Conservation (phyloP, 2,888 invertebrate genomes). For the Erebia ligea region DNA sequence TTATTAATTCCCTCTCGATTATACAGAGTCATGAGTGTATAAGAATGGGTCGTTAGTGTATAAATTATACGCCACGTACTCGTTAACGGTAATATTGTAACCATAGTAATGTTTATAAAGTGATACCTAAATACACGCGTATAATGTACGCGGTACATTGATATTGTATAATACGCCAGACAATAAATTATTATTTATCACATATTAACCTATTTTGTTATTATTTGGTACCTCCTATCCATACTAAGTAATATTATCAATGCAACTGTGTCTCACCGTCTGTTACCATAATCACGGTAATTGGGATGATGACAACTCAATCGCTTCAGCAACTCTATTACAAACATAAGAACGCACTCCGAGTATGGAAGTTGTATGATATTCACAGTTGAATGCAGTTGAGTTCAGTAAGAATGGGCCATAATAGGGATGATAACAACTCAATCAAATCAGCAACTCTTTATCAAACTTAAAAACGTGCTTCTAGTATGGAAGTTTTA, state of each 20-base stretch:
- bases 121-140: conserved; percentile 51
- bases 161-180: conserved; percentile 83
- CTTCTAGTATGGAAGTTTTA: too few species aligned
- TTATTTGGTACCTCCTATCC: conserved; percentile 39
- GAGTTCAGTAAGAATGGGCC: too few species aligned
- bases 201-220: conserved; percentile 59
- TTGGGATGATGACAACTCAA: too few species aligned
- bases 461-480: too few species aligned
- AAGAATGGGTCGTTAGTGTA: conserved; percentile 14
- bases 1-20: background rate
- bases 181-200: conserved; percentile 85
- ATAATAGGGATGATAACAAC: too few species aligned
- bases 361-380: too few species aligned
- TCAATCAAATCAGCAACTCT: too few species aligned
- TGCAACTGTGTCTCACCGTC: too few species aligned
- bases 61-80: conserved; percentile 30
- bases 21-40: background rate
- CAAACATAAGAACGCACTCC: too few species aligned
- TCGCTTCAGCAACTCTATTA: too few species aligned
- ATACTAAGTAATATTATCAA: background rate
- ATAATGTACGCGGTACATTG: conserved; percentile 75
- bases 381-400: too few species aligned
- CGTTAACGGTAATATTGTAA: conserved; percentile 32
- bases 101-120: conserved; percentile 38
- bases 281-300: too few species aligned